These are phyloP conservation scores for Vanessa atalanta DNA, from an alignment of 1,140 invertebrate genomes.

Conservation along the genomic window DNA sequence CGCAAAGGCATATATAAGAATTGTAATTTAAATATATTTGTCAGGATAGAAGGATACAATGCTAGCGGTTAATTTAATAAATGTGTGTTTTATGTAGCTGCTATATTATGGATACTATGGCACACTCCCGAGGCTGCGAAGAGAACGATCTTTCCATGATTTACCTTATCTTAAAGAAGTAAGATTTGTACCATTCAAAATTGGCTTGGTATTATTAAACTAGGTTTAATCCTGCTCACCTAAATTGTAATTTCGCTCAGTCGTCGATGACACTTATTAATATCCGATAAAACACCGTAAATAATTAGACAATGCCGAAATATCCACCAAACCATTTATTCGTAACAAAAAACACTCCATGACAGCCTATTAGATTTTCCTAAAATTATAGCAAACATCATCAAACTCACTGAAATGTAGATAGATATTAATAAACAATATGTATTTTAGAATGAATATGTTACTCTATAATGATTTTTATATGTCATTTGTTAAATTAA, in stretches of 20 bases:
- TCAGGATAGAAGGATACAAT: constrained; percentile 1
- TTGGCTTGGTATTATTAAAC: constrained; percentile 51
- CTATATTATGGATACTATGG: constrained; percentile 85
- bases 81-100: constrained; percentile 80
- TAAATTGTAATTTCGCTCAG: constrained; percentile 21
- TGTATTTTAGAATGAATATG: background rate
- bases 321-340: constrained; percentile 32
- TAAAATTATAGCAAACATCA: constrained; percentile 21
- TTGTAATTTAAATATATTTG: constrained; percentile 12
- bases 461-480: too few species aligned
- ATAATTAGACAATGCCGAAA: constrained; percentile 21
- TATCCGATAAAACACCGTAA: constrained; percentile 22
- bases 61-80: constrained; percentile 31
- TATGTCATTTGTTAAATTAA: too few species aligned
- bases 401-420: constrained; percentile 14
- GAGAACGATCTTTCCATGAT: constrained; percentile 88
- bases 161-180: constrained; percentile 84
- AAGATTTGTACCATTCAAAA: constrained; percentile 66
- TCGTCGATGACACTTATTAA: constrained; percentile 23
- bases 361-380: background rate
- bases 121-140: constrained; percentile 85
- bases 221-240: constrained; percentile 25
- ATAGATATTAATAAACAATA: constrained; percentile 11
- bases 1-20: background rate
- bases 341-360: constrained; percentile 4